phyloP scores from a whole-genome alignment of 2,797 vertebrate genomes.

The Coreius guichenoti region DNA sequence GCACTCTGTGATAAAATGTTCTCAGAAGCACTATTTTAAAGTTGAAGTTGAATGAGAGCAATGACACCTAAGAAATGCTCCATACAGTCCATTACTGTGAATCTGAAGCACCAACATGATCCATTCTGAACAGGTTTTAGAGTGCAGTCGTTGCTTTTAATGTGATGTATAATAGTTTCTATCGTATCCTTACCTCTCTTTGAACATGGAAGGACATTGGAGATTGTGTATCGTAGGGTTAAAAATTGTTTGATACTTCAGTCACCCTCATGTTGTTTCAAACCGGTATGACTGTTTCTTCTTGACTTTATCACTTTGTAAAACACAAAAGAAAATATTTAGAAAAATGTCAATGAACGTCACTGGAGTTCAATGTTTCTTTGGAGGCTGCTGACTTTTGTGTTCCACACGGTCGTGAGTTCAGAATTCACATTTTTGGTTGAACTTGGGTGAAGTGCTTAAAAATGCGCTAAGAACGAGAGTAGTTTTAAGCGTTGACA shows the following conservation, averaged over 20 bases:
- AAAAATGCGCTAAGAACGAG: not conserved
- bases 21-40: not conserved
- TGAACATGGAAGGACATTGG: not conserved
- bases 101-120: constrained; percentile 28
- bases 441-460: not conserved
- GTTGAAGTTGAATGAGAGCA: constrained; percentile 22
- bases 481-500: not conserved
- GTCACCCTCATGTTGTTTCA: not conserved
- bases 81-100: constrained; percentile 41
- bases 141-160: constrained; percentile 24
- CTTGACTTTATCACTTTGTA: not conserved
- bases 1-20: not conserved
- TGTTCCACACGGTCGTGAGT: not conserved
- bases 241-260: not conserved
- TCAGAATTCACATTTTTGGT: not conserved
- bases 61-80: constrained; percentile 36
- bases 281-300: not conserved
- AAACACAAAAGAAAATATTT: not conserved
- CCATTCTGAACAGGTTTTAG: constrained; percentile 17
- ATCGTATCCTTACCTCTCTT: not conserved
- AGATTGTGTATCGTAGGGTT: not conserved
- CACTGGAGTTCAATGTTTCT: not conserved
- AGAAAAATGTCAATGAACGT: not conserved
- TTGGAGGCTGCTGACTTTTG: not conserved
- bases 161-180: not conserved